Percentiles rank a stretch among this genome's conserved stretches.
Conservation (phyloP, 1,140 invertebrate genomes). For the Chionoecetes opilio region DNA sequence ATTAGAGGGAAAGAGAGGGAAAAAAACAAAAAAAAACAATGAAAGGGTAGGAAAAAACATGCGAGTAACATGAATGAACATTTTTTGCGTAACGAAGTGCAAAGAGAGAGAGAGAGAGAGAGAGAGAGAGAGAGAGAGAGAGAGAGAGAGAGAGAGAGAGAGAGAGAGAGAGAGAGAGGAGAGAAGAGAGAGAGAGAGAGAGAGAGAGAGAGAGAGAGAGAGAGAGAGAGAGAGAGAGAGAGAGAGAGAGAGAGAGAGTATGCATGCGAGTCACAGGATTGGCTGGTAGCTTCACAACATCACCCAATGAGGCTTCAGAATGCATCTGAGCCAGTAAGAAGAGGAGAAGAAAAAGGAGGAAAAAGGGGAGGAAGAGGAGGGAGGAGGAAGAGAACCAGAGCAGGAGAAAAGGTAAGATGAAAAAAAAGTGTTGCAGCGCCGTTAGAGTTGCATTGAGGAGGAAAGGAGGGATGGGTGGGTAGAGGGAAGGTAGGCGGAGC, state of each 20-base stretch:
- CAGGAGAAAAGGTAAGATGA: no score
- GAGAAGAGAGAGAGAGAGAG: background rate
- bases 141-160: constrained; percentile 6
- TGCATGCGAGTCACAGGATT: no score
- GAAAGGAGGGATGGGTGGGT: background rate
- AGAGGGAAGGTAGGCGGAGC: background rate
- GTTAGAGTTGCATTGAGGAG: background rate
- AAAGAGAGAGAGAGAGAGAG: constrained; percentile 9
- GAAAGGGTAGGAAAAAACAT: background rate
- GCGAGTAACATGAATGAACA: background rate
- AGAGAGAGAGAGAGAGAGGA: background rate
- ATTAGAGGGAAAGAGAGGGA: background rate
- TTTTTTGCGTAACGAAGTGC: background rate
- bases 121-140: constrained; percentile 22
- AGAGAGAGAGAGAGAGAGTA: constrained; percentile 1
- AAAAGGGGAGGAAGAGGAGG: no score
- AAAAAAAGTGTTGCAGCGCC: no score
- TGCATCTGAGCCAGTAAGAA: no score
- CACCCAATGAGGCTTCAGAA: no score
- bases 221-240: constrained; percentile 18
- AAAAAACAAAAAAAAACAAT: background rate
- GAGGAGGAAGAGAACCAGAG: no score
- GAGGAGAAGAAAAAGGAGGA: no score
- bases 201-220: background rate
- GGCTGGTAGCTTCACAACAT: no score